Evolutionary conservation across 2,888 invertebrate species (phyloP), one percentile per base, ranked within the genome.

Genomic region (Deroplatys truncata): DNA sequence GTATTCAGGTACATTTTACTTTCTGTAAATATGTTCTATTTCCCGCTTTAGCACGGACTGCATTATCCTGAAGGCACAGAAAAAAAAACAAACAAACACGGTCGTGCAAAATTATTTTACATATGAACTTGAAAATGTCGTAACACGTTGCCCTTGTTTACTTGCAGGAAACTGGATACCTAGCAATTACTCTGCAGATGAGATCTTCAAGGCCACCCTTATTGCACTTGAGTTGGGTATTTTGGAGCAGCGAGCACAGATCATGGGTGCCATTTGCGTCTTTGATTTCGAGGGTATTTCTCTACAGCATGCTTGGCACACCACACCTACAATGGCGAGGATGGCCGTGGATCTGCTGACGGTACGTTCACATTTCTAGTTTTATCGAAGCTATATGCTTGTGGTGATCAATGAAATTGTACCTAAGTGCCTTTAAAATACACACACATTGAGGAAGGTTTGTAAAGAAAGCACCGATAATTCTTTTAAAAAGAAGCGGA

Each of bases 91-190:
- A n/a, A 35, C 31, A 2, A 8, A 35, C 13, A 43, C 1, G 43
- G 13, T 1, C 43, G 43, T 10, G 13, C 43, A 43, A 35, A 35
- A 8, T 1, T 1, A 43, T 43, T 1, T 43, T 13, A 10, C 1
- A 43, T 13, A 43, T 43, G 7, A 35, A 9, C 10, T 1, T 43
- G 13, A 13, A 43, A 13, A 13, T 43, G 43, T 43, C 7, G 43
- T 43, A 43, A 43, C 13, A 43, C 35, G 35, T 35, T 35, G 7
- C 7, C 7, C 20, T 4, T 85, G n/a, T 85, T 43, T 85, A 7
- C 31, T 43, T n/a, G 28, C 92, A 96, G 97, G 96, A 82, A 95
- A 96, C 91, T 98, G 97, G 97, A 95, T 97, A 91, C 96, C 97
- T 0, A 95, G 95, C 91, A 94, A 94, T 82, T 95, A 96, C 82